Evolutionary conservation across 2,888 invertebrate species (phyloP).

Genomic region (Dyspetes luteomarginatus): DNA sequence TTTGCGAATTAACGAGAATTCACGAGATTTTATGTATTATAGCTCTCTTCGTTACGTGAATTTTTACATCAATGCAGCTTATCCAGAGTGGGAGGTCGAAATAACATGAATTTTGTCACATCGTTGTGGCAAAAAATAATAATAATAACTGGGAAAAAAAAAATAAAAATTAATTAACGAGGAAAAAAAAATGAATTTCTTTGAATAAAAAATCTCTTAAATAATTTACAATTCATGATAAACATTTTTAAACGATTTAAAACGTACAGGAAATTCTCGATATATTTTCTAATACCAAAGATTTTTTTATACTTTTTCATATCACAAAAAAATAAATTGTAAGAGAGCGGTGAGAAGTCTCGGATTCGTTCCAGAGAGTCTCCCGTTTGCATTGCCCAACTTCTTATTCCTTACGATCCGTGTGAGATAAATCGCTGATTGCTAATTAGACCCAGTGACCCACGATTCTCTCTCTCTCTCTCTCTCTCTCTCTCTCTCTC

Average conservation of each 20-base stretch:
- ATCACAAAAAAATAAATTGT: conserved; percentile 3
- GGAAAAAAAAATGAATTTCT: no score
- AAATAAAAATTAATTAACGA: neutral
- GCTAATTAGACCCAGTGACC: conserved; percentile 80
- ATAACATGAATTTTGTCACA: neutral
- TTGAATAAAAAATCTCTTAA: no score
- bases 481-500: neutral
- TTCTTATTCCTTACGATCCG: conserved; percentile 70
- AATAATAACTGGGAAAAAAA: neutral
- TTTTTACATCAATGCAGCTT: conserved; percentile 12
- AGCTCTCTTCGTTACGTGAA: conserved; percentile 44
- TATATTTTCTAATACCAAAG: no score
- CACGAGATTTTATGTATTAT: conserved; percentile 34
- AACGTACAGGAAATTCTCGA: no score
- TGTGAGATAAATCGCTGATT: conserved; percentile 78
- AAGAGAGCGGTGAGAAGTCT: conserved; percentile 18
- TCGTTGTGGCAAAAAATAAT: no score
- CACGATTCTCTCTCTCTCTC: conserved; percentile 68
- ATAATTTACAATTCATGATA: neutral
- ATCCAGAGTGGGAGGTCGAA: neutral
- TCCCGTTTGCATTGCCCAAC: conserved; percentile 67
- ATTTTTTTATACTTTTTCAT: no score
- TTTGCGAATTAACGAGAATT: conserved; percentile 47
- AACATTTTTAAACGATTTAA: neutral
- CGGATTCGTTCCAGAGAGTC: conserved; percentile 56